These are phyloP conservation scores for Pyralis farinalis DNA, from an alignment of 2,888 invertebrate genomes.

Conservation along the genomic window DNA sequence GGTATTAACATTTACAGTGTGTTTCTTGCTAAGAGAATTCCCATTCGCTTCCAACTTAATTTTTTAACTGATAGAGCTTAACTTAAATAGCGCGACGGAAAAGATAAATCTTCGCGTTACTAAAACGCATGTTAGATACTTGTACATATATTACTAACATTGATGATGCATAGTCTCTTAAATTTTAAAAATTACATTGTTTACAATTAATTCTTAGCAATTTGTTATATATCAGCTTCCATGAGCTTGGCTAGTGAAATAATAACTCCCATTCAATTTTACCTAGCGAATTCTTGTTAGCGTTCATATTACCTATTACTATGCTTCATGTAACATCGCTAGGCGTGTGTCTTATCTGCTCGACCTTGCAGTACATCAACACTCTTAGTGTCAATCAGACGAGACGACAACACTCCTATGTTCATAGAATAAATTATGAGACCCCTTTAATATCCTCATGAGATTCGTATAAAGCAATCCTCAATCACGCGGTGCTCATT, in stretches of 20 bases:
- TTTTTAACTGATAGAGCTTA: no score
- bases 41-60: not conserved
- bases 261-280: not conserved
- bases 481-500: conserved; percentile 13
- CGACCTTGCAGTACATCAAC: conserved; percentile 33
- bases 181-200: not conserved
- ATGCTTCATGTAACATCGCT: conserved; percentile 9
- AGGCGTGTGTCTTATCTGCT: conserved; percentile 16
- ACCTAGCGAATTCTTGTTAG: not conserved
- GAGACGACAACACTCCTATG: conserved; percentile 23
- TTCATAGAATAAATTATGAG: conserved; percentile 40
- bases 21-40: not conserved
- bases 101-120: no score
- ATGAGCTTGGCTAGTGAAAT: not conserved
- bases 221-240: not conserved
- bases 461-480: conserved; percentile 13
- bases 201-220: not conserved
- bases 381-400: conserved; percentile 38
- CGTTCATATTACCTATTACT: not conserved
- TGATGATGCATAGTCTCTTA: not conserved
- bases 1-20: not conserved
- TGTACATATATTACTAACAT: not conserved
- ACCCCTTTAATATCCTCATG: conserved; percentile 23
- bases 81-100: no score
- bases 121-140: not conserved